phyloP scores from a whole-genome alignment of 30 jellyfish, hydroid and myxozoan species.

The Turritopsis rubra region DNA sequence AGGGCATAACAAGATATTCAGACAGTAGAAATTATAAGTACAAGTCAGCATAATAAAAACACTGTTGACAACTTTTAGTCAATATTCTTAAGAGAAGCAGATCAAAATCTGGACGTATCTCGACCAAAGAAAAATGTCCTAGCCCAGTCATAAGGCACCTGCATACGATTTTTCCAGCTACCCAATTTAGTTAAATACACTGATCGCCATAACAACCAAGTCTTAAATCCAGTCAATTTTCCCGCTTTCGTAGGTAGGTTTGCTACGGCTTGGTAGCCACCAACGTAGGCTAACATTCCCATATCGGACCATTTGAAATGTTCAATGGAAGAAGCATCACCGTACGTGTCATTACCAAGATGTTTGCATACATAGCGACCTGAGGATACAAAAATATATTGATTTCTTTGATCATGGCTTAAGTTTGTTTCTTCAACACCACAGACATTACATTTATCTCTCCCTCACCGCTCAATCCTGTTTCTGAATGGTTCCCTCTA shows the following conservation, averaged over 20 bases:
- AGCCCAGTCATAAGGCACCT: constrained; percentile 96
- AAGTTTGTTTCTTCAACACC: no score
- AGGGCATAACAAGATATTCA: no score
- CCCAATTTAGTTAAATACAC: constrained; percentile 89
- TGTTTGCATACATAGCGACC: constrained; percentile 60
- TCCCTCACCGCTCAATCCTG: no score
- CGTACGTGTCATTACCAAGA: constrained; percentile 32
- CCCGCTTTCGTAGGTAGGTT: constrained; percentile 83
- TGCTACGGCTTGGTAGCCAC: constrained; percentile 86
- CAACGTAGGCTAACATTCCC: constrained; percentile 96
- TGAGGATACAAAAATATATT: background rate
- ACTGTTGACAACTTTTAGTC: no score
- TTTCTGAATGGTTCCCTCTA: no score
- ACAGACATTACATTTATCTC: no score
- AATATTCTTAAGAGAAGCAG: no score
- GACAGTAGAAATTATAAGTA: no score
- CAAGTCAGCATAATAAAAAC: no score
- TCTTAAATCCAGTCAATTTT: constrained; percentile 77
- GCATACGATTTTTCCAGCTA: constrained; percentile 95
- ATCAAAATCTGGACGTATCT: constrained; percentile 71
- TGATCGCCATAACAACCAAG: constrained; percentile 95
- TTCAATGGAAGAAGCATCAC: constrained; percentile 20
- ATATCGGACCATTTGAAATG: constrained; percentile 59
- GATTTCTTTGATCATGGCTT: background rate
- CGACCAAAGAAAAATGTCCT: constrained; percentile 93